phyloP scores from a whole-genome alignment of 2,113 vertebrate genomes.

The Amblyornis subalaris region DNA sequence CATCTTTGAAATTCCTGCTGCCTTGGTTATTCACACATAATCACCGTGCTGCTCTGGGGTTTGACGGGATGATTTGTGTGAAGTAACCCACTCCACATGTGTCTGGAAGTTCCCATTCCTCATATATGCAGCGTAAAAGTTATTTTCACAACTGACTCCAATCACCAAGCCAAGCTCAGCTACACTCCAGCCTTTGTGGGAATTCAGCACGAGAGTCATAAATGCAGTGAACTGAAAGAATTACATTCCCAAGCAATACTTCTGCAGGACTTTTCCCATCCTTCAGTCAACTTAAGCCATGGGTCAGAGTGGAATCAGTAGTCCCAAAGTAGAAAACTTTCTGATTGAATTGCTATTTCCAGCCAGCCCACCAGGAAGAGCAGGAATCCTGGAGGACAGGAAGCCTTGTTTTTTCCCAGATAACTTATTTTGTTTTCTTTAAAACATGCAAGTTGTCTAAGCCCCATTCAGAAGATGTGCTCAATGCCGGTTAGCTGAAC shows the following conservation, averaged over 20 bases:
- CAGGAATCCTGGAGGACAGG: background rate
- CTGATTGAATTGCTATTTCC: background rate
- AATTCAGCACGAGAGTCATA: background rate
- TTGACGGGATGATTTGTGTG: background rate
- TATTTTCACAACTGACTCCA: background rate
- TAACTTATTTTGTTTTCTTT: constrained; percentile 21
- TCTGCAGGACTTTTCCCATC: constrained; percentile 4
- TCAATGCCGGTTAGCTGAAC: background rate
- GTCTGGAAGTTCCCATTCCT: background rate
- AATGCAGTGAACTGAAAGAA: background rate
- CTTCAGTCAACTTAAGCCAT: background rate
- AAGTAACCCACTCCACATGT: background rate
- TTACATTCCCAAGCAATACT: constrained; percentile 25
- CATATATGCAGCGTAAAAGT: background rate
- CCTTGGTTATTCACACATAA: constrained; percentile 1
- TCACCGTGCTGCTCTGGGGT: background rate
- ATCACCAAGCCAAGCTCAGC: background rate
- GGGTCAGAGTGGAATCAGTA: constrained; percentile 10
- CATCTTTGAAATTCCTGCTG: background rate
- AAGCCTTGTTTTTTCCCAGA: background rate
- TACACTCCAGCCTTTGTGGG: background rate
- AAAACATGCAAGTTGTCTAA: background rate
- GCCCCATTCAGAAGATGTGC: constrained; percentile 13
- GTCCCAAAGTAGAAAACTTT: background rate
- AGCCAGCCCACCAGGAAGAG: constrained; percentile 24